Percentiles rank a stretch among this genome's conserved stretches.
Evolutionary conservation across 2,113 vertebrate species (phyloP).

Genomic region (Tichodroma muraria): DNA sequence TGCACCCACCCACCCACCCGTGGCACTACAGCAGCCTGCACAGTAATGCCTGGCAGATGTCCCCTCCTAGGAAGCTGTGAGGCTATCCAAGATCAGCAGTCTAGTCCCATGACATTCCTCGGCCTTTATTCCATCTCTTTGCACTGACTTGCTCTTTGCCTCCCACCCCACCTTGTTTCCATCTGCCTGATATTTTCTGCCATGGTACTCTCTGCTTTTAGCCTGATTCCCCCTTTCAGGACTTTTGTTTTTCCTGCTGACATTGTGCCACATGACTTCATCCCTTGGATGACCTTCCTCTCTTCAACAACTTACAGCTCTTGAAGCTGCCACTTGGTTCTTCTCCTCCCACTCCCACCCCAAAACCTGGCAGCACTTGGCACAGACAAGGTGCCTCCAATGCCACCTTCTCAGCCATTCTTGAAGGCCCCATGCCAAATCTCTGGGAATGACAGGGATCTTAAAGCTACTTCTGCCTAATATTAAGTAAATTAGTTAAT

Average conservation of each 20-base stretch:
- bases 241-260: neutral
- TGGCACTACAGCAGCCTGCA: neutral
- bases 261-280: neutral
- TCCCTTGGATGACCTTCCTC: neutral
- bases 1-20: neutral
- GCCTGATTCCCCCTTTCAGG: neutral
- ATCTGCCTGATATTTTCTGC: neutral
- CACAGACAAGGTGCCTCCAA: neutral
- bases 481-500: neutral
- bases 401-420: neutral
- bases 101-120: neutral
- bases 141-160: neutral
- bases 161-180: neutral
- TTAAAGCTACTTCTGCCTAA: neutral
- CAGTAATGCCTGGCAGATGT: neutral
- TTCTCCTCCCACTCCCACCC: neutral
- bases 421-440: neutral
- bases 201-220: neutral
- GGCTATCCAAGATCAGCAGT: neutral
- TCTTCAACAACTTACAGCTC: neutral
- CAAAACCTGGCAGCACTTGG: neutral
- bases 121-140: neutral
- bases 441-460: neutral
- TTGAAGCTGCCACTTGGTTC: neutral
- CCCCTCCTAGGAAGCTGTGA: neutral